Conservation (phyloP, 64 coral and sea anemone genomes). For the Stichodactyla mertensii region DNA sequence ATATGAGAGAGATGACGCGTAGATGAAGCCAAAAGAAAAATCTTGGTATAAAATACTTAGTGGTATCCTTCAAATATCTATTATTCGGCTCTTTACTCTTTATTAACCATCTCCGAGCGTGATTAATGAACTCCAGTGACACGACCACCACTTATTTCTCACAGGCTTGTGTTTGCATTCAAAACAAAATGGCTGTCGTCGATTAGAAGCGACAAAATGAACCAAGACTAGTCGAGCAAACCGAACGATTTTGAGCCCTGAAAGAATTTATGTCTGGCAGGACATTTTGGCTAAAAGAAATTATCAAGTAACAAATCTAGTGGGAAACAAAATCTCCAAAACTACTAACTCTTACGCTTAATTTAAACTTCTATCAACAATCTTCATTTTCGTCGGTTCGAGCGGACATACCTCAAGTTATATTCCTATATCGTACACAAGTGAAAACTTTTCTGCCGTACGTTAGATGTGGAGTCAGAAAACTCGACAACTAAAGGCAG, state of each 20-base stretch:
- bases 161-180: not conserved
- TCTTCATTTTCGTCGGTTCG: not conserved
- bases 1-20: not conserved
- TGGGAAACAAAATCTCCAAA: not conserved
- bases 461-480: not conserved
- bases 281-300: not conserved
- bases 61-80: not conserved
- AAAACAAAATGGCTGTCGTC: conserved; percentile 19
- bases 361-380: conserved; percentile 8
- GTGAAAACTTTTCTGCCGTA: not conserved
- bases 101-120: not conserved
- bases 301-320: not conserved
- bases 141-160: not conserved
- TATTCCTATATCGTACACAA: not conserved
- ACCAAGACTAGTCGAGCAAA: no score
- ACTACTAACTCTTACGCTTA: not conserved
- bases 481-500: not conserved
- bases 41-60: no score
- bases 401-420: not conserved
- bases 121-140: conserved; percentile 3
- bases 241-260: not conserved
- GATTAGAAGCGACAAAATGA: not conserved
- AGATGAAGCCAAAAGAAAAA: no score
- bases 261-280: not conserved
- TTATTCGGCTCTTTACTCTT: not conserved